These are phyloP conservation scores for Nomada lathburiana DNA, from an alignment of 2,888 invertebrate genomes.

Conservation along the genomic window DNA sequence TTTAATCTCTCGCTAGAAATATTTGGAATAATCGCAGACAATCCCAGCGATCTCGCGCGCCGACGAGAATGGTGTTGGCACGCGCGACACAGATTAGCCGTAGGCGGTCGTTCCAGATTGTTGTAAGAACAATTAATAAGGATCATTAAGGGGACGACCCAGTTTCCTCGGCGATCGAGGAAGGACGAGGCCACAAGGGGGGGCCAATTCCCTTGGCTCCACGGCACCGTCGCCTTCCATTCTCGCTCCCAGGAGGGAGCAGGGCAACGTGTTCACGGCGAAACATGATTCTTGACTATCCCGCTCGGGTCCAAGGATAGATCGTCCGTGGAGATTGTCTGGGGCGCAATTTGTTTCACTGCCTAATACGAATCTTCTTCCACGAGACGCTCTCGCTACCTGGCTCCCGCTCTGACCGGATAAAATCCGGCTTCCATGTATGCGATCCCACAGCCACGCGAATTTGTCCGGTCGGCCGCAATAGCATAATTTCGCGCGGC, in stretches of 20 bases:
- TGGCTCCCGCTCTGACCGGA: slow-evolving; percentile 60
- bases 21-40: background rate
- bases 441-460: slow-evolving; percentile 53
- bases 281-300: slow-evolving; percentile 78
- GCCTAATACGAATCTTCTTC: slow-evolving; percentile 77
- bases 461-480: slow-evolving; percentile 52
- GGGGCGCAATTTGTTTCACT: slow-evolving; percentile 76
- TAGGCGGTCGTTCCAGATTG: slow-evolving; percentile 27
- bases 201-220: slow-evolving; percentile 45
- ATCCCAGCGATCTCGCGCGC: background rate
- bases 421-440: slow-evolving; percentile 59
- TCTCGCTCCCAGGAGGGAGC: slow-evolving; percentile 30
- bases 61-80: background rate
- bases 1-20: too few species aligned
- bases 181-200: slow-evolving; percentile 27
- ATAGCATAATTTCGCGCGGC: slow-evolving; percentile 53
- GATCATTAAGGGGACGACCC: slow-evolving; percentile 66
- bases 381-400: slow-evolving; percentile 69
- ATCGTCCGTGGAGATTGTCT: slow-evolving; percentile 75
- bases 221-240: slow-evolving; percentile 25
- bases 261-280: slow-evolving; percentile 62
- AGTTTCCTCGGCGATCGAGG: slow-evolving; percentile 53
- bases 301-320: slow-evolving; percentile 73
- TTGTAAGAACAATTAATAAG: slow-evolving; percentile 68
- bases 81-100: slow-evolving; percentile 30